phyloP scores from a whole-genome alignment of 2,888 invertebrate genomes.

The Halictus ligatus region DNA sequence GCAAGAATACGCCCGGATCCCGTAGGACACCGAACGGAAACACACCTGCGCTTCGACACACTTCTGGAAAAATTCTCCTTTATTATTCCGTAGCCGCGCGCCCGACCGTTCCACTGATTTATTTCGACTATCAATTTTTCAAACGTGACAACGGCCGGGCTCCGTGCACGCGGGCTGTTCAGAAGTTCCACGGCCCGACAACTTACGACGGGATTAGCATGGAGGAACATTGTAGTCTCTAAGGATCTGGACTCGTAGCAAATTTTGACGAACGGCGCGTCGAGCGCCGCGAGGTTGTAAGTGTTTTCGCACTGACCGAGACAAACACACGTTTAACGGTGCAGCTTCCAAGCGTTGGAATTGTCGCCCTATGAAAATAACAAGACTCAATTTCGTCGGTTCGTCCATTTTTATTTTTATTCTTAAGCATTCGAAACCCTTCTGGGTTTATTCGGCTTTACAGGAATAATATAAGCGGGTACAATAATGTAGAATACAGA shows the following conservation, averaged over 20 bases:
- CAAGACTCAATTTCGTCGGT: too few relatives aligned
- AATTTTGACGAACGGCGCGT: neutral
- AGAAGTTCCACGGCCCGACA: neutral
- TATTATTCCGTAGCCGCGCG: neutral
- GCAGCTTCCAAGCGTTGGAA: too few relatives aligned
- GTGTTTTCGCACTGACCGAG: neutral
- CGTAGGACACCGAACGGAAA: conserved; percentile 18
- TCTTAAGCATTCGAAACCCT: too few relatives aligned
- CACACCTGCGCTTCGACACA: conserved; percentile 39
- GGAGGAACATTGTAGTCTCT: neutral
- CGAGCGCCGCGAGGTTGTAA: neutral
- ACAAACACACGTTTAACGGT: neutral
- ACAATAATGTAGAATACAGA: too few relatives aligned
- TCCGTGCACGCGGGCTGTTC: neutral
- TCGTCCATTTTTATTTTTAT: too few relatives aligned
- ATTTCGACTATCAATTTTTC: conserved; percentile 18
- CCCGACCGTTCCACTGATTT: conserved; percentile 10
- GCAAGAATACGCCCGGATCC: conserved; percentile 11
- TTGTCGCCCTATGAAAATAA: too few relatives aligned
- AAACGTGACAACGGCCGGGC: neutral
- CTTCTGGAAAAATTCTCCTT: conserved; percentile 13
- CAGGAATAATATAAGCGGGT: too few relatives aligned
- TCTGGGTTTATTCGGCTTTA: too few relatives aligned
- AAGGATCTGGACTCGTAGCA: neutral
- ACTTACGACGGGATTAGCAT: neutral